Conservation (phyloP, 2,888 invertebrate species). For the Cephalotes varians region DNA sequence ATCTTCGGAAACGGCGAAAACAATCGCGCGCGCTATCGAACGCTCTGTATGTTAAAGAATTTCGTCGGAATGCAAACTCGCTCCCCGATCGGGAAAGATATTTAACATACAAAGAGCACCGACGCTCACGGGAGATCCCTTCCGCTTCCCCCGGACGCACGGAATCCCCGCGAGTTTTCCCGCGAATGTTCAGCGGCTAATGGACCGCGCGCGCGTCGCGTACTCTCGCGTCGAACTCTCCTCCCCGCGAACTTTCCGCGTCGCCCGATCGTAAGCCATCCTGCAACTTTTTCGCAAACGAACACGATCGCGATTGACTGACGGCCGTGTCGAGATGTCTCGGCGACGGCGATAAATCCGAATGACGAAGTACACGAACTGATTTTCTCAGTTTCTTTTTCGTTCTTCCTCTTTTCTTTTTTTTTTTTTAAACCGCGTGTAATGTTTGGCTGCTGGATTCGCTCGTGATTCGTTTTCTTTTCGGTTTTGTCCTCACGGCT, state of each 20-base stretch:
- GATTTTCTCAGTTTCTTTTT: slow-evolving; percentile 32
- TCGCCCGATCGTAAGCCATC: slow-evolving; percentile 40
- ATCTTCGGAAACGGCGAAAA: background rate
- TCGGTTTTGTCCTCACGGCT: slow-evolving; percentile 31
- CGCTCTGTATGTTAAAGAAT: slow-evolving; percentile 26
- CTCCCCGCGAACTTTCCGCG: slow-evolving; percentile 19
- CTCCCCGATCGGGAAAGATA: background rate
- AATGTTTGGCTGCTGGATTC: slow-evolving; percentile 43
- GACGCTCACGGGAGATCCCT: background rate
- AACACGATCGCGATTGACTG: slow-evolving; percentile 38
- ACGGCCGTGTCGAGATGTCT: slow-evolving; percentile 12
- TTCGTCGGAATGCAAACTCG: background rate
- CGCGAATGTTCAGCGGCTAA: slow-evolving; percentile 19
- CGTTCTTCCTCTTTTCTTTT: background rate
- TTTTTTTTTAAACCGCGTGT: slow-evolving; percentile 26
- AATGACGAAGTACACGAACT: slow-evolving; percentile 33
- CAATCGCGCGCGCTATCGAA: background rate
- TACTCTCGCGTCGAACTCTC: slow-evolving; percentile 11
- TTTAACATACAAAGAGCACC: slow-evolving; percentile 39
- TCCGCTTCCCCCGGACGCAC: background rate
- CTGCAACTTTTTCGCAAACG: slow-evolving; percentile 26
- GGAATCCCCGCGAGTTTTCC: slow-evolving; percentile 7
- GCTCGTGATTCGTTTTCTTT: slow-evolving; percentile 38
- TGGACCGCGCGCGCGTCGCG: slow-evolving; percentile 21
- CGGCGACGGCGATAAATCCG: slow-evolving; percentile 38